phyloP scores from a whole-genome alignment of 92 coral and sea anemone species.

The Actinernus sp. region DNA sequence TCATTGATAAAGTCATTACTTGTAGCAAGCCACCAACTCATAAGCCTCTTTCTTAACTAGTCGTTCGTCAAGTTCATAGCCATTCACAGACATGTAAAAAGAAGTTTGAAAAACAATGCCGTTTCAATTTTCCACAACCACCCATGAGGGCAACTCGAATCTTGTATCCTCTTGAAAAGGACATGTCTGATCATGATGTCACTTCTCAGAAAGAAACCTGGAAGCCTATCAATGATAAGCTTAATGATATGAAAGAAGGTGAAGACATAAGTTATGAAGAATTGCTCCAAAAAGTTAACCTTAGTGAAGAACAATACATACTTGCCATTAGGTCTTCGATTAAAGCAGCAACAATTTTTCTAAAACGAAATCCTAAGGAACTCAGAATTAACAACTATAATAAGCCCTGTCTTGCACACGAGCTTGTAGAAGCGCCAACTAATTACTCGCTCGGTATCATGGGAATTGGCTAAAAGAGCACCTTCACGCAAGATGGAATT shows the following conservation, averaged over 20 bases:
- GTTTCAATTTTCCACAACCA: constrained; percentile 52
- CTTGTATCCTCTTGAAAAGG: constrained; percentile 3
- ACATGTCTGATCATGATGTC: neutral
- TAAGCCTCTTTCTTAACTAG: neutral
- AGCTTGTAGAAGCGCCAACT: too few species aligned
- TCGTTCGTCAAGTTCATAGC: constrained; percentile 18
- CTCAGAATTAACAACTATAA: constrained; percentile 12
- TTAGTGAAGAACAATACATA: neutral
- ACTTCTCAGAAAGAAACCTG: constrained; percentile 12
- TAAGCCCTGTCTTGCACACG: constrained; percentile 16
- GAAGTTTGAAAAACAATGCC: constrained; percentile 23
- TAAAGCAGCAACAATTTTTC: neutral
- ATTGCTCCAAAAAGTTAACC: neutral
- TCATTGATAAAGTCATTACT: neutral
- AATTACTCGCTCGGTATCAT: too few species aligned
- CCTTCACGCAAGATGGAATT: too few species aligned
- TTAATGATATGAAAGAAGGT: constrained; percentile 48
- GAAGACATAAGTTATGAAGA: neutral
- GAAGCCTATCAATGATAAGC: constrained; percentile 40
- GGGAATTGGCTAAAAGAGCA: too few species aligned
- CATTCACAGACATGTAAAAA: constrained; percentile 21
- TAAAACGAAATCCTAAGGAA: neutral
- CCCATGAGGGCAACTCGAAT: constrained; percentile 33
- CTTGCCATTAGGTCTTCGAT: neutral
- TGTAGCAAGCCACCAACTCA: neutral